Conservation (phyloP, 2,113 vertebrate species). For the Dipodomys spectabilis region DNA sequence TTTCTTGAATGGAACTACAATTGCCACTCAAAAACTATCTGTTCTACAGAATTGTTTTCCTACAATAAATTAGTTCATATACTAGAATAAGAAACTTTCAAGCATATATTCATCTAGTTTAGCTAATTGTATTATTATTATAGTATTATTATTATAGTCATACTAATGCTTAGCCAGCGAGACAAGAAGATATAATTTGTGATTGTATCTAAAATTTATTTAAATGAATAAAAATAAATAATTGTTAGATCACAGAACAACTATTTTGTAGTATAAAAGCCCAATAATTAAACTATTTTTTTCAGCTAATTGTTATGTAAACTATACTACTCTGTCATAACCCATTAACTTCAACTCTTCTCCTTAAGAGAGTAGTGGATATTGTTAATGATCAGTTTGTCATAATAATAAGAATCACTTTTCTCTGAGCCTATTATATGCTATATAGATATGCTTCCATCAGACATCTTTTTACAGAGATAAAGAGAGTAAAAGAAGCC, state of each 20-base stretch:
- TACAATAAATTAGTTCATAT: conserved; percentile 11
- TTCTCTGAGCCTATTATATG: conserved; percentile 29
- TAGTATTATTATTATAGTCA: neutral
- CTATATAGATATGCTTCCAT: no score
- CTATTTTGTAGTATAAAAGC: neutral
- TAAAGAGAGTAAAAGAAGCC: neutral
- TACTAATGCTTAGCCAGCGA: neutral
- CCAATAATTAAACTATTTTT: conserved; percentile 45
- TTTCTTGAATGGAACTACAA: neutral
- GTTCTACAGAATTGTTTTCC: neutral
- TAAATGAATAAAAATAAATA: conserved; percentile 9
- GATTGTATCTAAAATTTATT: neutral
- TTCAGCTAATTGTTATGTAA: conserved; percentile 52
- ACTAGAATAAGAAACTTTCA: neutral
- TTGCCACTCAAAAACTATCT: neutral
- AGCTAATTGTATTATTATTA: neutral
- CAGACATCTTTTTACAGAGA: neutral
- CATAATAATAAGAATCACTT: neutral
- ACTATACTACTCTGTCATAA: conserved; percentile 55
- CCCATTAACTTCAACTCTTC: conserved; percentile 50
- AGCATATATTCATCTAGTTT: neutral
- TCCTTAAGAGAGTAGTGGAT: neutral
- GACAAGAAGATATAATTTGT: conserved; percentile 2
- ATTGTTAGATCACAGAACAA: neutral
- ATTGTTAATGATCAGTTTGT: conserved; percentile 13